These are phyloP conservation scores for Encarsia formosa DNA, from an alignment of 2,888 invertebrate genomes.

Conservation along the genomic window DNA sequence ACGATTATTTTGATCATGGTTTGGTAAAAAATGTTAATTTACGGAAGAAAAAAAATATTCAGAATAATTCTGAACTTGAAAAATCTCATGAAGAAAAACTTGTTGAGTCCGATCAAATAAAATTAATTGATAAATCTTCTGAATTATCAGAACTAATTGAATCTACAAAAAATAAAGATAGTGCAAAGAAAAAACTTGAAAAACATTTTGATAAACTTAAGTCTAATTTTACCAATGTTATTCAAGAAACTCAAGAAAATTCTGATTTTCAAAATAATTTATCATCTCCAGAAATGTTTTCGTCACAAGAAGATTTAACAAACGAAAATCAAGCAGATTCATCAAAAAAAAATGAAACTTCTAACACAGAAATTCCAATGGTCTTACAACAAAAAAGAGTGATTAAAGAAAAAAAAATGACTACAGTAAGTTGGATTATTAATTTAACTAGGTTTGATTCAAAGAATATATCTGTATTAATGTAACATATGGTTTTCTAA, in stretches of 20 bases:
- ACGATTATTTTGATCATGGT: neutral
- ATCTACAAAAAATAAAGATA: neutral
- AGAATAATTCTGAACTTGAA: too few relatives aligned
- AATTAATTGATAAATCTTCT: too few relatives aligned
- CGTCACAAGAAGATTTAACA: slow-evolving; percentile 12
- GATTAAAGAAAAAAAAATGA: too few relatives aligned
- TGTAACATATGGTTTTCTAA: neutral
- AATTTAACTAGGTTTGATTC: too few relatives aligned
- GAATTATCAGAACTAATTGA: neutral
- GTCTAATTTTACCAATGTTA: neutral
- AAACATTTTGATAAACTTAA: neutral
- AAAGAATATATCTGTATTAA: neutral
- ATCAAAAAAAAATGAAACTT: too few relatives aligned
- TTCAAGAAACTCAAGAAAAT: slow-evolving; percentile 11
- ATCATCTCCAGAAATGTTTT: slow-evolving; percentile 18
- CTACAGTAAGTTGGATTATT: too few relatives aligned
- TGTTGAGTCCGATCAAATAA: too few relatives aligned
- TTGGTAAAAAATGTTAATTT: neutral
- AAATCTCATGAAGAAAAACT: too few relatives aligned
- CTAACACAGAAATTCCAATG: too few relatives aligned
- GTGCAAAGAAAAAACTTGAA: neutral
- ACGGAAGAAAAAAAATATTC: neutral
- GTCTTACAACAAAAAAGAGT: too few relatives aligned
- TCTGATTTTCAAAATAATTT: neutral
- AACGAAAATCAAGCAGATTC: neutral